These are phyloP conservation scores for Potorous gilbertii DNA, from an alignment of 2,797 vertebrate genomes.

Conservation along the genomic window DNA sequence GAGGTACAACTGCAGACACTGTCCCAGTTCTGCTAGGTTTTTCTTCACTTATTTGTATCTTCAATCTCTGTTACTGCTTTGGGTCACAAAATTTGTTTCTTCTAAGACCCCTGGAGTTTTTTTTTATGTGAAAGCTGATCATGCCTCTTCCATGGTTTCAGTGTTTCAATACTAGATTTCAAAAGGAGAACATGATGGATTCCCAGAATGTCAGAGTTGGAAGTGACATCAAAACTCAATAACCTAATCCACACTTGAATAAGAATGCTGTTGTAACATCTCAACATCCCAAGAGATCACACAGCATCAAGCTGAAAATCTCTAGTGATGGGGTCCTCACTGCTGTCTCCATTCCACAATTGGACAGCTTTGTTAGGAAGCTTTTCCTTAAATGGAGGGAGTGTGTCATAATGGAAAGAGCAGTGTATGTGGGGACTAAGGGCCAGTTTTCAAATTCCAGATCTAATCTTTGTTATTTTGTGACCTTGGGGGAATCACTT, in stretches of 20 bases:
- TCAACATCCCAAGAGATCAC: neutral
- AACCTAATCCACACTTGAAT: neutral
- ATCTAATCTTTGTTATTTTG: neutral
- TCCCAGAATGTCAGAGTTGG: neutral
- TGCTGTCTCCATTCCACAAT: neutral
- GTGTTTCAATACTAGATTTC: neutral
- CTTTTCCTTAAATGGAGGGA: neutral
- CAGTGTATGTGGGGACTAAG: too few relatives aligned
- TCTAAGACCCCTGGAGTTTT: neutral
- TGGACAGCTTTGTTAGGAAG: neutral
- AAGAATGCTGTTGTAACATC: neutral
- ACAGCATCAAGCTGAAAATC: neutral
- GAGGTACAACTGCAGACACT: neutral
- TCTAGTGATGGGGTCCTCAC: too few relatives aligned
- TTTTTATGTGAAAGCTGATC: neutral
- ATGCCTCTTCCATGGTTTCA: neutral
- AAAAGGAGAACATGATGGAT: neutral
- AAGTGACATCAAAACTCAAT: neutral
- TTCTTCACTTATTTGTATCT: neutral
- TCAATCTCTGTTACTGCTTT: neutral
- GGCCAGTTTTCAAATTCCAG: neutral
- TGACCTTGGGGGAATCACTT: neutral
- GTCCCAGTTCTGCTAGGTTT: neutral
- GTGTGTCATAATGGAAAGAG: neutral
- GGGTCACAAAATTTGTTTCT: neutral